These are phyloP conservation scores for Nesospiza acunhae DNA, from an alignment of 2,113 vertebrate species.

Conservation along the genomic window DNA sequence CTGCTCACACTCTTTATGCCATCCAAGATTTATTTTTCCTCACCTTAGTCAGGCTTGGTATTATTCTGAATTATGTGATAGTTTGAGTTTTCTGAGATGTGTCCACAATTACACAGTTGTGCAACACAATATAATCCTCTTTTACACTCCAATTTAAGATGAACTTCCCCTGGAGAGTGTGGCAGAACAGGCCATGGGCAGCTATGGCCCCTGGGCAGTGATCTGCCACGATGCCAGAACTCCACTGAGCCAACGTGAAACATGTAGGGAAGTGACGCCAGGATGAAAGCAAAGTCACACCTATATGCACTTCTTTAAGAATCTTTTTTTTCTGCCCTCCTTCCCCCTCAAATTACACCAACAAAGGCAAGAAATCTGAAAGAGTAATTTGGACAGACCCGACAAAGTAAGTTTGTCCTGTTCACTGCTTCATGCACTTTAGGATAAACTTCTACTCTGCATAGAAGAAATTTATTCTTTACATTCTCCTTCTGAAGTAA, in stretches of 20 bases:
- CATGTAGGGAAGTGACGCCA: background rate
- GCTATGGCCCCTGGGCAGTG: background rate
- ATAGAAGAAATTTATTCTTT: background rate
- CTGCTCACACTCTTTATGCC: background rate
- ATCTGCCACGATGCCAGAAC: fast-evolving
- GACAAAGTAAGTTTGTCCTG: background rate
- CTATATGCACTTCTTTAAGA: fast-evolving
- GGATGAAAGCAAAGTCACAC: background rate
- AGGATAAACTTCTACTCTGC: background rate
- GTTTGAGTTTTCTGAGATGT: background rate
- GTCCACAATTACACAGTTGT: background rate
- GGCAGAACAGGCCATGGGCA: background rate
- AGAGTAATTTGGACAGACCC: background rate
- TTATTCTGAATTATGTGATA: background rate
- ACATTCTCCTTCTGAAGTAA: background rate
- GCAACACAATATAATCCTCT: background rate
- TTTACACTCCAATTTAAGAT: background rate
- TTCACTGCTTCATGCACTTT: background rate
- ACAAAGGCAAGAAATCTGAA: background rate
- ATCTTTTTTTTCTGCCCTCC: background rate
- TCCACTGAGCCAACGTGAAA: background rate
- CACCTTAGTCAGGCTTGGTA: background rate
- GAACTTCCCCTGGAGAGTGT: background rate
- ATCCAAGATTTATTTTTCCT: background rate
- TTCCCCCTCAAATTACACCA: background rate